Evolutionary conservation across 2,888 invertebrate genomes (phyloP).

Genomic region (Anthophora plumipes): DNA sequence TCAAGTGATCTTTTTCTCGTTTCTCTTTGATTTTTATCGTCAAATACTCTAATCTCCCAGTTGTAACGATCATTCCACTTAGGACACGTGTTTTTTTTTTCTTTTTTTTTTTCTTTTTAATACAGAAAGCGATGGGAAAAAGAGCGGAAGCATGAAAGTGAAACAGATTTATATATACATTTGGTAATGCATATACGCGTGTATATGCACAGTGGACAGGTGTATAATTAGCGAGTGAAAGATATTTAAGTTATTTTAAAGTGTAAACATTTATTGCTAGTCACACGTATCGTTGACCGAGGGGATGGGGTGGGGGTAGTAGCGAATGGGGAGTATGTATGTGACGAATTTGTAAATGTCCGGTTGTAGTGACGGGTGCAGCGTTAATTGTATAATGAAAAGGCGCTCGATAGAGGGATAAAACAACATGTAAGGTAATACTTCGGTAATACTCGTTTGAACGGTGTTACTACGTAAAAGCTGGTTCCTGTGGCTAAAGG

Average conservation of each 20-base stretch:
- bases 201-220: conserved; percentile 54
- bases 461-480: conserved; percentile 4
- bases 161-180: conserved; percentile 69
- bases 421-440: not conserved
- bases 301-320: too few species aligned
- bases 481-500: conserved; percentile 31
- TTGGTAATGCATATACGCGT: conserved; percentile 53
- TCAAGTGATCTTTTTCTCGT: conserved; percentile 25
- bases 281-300: conserved; percentile 79
- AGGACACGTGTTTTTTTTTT: too few species aligned
- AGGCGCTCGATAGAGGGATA: not conserved
- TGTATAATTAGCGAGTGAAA: conserved; percentile 66
- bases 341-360: conserved; percentile 42
- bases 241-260: conserved; percentile 80
- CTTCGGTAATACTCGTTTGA: not conserved
- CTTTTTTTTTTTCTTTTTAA: too few species aligned
- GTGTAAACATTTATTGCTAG: conserved; percentile 81
- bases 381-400: not conserved
- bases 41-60: conserved; percentile 68
- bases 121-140: conserved; percentile 55
- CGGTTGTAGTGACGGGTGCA: not conserved
- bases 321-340: conserved; percentile 57
- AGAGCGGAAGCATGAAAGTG: conserved; percentile 58
- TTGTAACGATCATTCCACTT: conserved; percentile 80
- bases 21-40: conserved; percentile 40